phyloP scores from a whole-genome alignment of 1,140 invertebrate species.

The Drosophila serrata region DNA sequence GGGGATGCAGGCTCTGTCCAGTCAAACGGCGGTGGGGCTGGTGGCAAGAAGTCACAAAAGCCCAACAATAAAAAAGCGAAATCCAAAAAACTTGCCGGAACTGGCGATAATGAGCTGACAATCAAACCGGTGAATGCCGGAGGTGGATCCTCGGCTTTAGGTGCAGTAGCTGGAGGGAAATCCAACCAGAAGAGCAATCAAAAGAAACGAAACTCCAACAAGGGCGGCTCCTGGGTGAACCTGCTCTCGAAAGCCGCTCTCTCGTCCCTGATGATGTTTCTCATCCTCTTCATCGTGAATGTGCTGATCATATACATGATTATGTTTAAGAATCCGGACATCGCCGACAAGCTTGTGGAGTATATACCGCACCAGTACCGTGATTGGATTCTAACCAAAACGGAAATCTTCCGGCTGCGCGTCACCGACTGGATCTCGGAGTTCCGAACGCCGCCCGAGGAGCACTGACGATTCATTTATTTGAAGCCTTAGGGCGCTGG shows the following conservation, averaged over 20 bases:
- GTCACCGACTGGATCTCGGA: constrained; percentile 83
- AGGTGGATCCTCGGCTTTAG: constrained; percentile 11
- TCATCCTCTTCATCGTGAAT: constrained; percentile 72
- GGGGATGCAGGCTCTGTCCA: constrained; percentile 40
- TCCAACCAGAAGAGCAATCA: constrained; percentile 66
- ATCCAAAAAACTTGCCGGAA: constrained; percentile 55
- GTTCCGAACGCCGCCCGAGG: constrained; percentile 80
- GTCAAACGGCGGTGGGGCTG: constrained; percentile 29
- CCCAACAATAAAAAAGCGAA: constrained; percentile 69
- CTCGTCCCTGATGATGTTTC: constrained; percentile 72
- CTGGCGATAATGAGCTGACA: constrained; percentile 63
- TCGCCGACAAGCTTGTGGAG: constrained; percentile 77
- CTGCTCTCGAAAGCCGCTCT: constrained; percentile 64
- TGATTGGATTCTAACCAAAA: constrained; percentile 81
- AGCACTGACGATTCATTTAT: constrained; percentile 85
- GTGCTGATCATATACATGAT: constrained; percentile 78
- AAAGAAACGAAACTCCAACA: constrained; percentile 62
- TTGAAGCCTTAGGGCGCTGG: constrained; percentile 80
- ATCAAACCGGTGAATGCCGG: constrained; percentile 61
- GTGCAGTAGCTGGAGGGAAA: constrained; percentile 31
- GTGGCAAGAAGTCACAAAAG: constrained; percentile 54
- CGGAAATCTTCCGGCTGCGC: constrained; percentile 77
- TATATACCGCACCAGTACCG: constrained; percentile 83
- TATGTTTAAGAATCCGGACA: constrained; percentile 83
- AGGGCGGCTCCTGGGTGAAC: constrained; percentile 39